Base-by-base conservation (phyloP, 1,140 invertebrate genomes). In the Batillaria attramentaria region DNA sequence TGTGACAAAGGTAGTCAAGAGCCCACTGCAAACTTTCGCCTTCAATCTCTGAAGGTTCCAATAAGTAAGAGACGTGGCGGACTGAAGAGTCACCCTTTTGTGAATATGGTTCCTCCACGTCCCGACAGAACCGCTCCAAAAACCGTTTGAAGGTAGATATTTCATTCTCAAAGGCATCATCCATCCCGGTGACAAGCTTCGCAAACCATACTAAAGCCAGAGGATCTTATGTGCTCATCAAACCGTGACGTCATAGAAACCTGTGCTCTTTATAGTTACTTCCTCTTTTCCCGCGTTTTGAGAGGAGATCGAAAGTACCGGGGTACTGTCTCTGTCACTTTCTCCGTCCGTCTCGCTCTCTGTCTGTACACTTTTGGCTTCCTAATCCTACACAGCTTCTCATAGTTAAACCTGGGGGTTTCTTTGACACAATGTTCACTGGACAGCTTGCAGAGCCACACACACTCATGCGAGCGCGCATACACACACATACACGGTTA, bases 1-100 rank as follows among this genome's bases (percentile, higher is more conserved):
- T 94, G 95, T 90, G 94, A 93, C 85, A 93, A 72, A 96, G 92
- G 91, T 95, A 96, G 87, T 95, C 94, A 66, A 94, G 93, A 60
- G 93, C 93, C 93, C 95, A 95, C 88, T 95, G 94, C 76, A 95
- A 92, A 73, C 95, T 93, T 91, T 95, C 95, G 46, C 95, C 95
- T 83, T 93, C 92, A 65, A 96, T 90, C 90, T 96, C 95, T 20
- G 91, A 88, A 83, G 94, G 93, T 31, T 92, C 92, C 54, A 96
- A 93, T 74, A 94, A 93, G 87, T 94, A 94, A 75, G 93, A 93
- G 43, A 92, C 93, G 69, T 95, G 93, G 87, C 94, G 94, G 20
- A 95, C 93, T 60, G 95, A 95, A 83, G 95, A 90, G 84, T 95
- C 94, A 90, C 95, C 95, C 85, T 94, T 92, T 68, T 84, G 84